phyloP scores from a whole-genome alignment of 2,113 vertebrate genomes.

The Neogobius melanostomus region DNA sequence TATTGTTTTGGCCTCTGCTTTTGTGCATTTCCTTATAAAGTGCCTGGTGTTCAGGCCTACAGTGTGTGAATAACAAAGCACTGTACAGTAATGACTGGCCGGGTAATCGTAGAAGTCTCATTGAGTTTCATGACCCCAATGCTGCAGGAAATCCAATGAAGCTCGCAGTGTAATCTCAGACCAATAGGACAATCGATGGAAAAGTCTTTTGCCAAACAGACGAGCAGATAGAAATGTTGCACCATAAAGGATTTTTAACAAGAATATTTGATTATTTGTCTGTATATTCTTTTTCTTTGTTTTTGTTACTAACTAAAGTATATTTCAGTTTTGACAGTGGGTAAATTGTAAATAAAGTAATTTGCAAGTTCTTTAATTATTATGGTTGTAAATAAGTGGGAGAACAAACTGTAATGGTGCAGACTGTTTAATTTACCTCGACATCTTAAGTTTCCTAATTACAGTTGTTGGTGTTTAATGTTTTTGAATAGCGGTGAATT shows the following conservation, averaged over 20 bases:
- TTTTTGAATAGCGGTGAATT: no score
- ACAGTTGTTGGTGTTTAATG: no score
- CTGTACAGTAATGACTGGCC: constrained; percentile 22
- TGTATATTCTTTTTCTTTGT: neutral
- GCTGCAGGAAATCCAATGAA: constrained; percentile 49
- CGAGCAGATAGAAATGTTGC: constrained; percentile 21
- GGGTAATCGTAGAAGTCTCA: constrained; percentile 45
- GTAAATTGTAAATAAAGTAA: neutral
- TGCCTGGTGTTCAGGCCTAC: constrained; percentile 1
- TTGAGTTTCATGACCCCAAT: constrained; percentile 47
- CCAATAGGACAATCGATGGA: constrained; percentile 54
- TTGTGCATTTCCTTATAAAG: constrained; percentile 12
- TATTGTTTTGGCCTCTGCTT: neutral
- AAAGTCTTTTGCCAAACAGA: constrained; percentile 38
- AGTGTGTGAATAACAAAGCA: constrained; percentile 21
- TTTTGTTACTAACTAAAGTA: neutral
- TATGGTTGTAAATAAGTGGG: neutral
- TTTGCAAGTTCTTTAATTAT: neutral
- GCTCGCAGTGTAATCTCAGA: constrained; percentile 39
- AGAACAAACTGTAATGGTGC: no score
- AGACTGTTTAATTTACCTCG: no score
- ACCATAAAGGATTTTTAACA: neutral
- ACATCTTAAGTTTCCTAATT: no score
- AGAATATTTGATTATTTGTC: neutral
- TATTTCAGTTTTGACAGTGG: neutral